These are phyloP conservation scores for Homalodisca vitripennis DNA, from an alignment of 1,140 invertebrate species.

Conservation along the genomic window DNA sequence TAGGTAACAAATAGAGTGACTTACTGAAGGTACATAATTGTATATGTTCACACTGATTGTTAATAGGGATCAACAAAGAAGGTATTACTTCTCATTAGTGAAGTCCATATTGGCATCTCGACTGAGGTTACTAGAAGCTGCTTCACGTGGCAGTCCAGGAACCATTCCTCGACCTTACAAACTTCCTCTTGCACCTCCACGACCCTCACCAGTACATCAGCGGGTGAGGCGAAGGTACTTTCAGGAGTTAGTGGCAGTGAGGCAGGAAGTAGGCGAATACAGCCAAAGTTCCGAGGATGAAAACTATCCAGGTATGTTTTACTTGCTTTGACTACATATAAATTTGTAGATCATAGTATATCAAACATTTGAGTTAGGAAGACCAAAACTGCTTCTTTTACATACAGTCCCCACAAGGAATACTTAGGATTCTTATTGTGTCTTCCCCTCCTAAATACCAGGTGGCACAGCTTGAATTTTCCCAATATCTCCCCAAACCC, in stretches of 20 bases:
- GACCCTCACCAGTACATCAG: constrained; percentile 50
- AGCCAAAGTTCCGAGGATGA: constrained; percentile 69
- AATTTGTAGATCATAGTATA: too few relatives aligned
- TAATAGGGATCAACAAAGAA: constrained; percentile 50
- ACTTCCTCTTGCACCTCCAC: constrained; percentile 46
- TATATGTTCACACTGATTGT: constrained; percentile 8
- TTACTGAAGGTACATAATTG: too few relatives aligned
- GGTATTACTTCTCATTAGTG: constrained; percentile 52
- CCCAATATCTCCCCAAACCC: too few relatives aligned
- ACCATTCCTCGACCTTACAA: constrained; percentile 50
- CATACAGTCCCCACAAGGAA: too few relatives aligned
- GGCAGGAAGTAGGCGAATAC: constrained; percentile 59
- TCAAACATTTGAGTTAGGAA: too few relatives aligned
- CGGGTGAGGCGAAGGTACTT: constrained; percentile 55
- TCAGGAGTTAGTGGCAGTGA: constrained; percentile 53
- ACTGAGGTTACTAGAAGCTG: constrained; percentile 60
- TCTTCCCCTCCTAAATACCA: too few relatives aligned
- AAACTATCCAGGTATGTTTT: constrained; percentile 55
- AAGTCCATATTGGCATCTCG: constrained; percentile 64
- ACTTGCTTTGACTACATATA: too few relatives aligned
- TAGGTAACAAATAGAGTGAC: too few relatives aligned
- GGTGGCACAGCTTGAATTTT: too few relatives aligned
- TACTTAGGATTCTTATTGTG: too few relatives aligned
- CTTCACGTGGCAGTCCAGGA: constrained; percentile 55
- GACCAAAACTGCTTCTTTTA: too few relatives aligned